Conservation (phyloP, 2,797 vertebrate species). For the Meda fulgida region DNA sequence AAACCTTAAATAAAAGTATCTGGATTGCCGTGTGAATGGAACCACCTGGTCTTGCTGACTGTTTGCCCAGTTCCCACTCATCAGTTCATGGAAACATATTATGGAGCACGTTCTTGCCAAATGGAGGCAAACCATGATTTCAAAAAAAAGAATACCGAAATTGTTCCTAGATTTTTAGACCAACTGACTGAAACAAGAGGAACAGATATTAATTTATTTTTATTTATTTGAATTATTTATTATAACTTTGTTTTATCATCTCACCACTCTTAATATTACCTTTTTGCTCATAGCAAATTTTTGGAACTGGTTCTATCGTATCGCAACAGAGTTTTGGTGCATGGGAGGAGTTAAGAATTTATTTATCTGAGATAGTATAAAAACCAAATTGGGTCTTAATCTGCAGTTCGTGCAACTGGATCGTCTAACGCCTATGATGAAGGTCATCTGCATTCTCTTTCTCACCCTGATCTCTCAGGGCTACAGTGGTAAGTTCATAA, state of each 20-base stretch:
- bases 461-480: conserved; percentile 70
- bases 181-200: neutral
- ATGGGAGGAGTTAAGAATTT: conserved; percentile 32
- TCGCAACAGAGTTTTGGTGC: conserved; percentile 1
- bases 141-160: neutral
- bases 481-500: conserved; percentile 72
- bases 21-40: conserved; percentile 20
- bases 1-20: neutral
- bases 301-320: neutral
- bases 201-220: neutral
- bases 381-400: conserved; percentile 47
- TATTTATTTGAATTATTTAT: neutral
- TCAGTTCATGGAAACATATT: conserved; percentile 8
- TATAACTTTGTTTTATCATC: neutral
- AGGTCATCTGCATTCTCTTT: conserved; percentile 62
- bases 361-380: conserved; percentile 65
- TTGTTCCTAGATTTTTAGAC: neutral
- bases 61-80: conserved; percentile 1
- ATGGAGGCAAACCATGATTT: neutral
- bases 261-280: neutral
- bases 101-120: neutral
- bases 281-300: neutral
- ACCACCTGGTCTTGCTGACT: conserved; percentile 24
- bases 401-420: conserved; percentile 48
- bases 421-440: conserved; percentile 66